Conservation (phyloP, 2,888 invertebrate genomes). For the Cremastinae sp. region DNA sequence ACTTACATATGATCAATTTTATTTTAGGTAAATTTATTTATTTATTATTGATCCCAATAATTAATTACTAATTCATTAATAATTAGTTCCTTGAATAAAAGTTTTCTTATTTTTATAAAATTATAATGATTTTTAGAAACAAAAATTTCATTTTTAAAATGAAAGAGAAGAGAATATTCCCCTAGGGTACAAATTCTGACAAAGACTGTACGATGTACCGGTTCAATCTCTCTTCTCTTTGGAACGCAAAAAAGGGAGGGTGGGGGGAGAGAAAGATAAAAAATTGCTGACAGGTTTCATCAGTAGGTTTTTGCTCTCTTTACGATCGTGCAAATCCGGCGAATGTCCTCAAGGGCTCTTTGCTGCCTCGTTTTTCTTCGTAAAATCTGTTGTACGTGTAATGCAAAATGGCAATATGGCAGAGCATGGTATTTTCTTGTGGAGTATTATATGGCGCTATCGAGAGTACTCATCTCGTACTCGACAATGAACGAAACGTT, state of each 20-base stretch:
- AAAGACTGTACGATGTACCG: conserved; percentile 58
- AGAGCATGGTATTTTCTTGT: conserved; percentile 11
- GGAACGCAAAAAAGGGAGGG: conserved; percentile 27
- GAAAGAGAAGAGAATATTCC: no score
- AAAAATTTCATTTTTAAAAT: no score
- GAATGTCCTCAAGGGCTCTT: conserved; percentile 39
- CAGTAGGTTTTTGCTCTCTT: conserved; percentile 37
- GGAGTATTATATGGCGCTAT: conserved; percentile 32
- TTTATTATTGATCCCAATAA: no score
- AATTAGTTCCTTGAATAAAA: no score
- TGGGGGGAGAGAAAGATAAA: conserved; percentile 20
- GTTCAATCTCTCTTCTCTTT: conserved; percentile 38
- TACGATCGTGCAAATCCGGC: conserved; percentile 48
- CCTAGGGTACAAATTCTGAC: no score
- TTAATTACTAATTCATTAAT: no score
- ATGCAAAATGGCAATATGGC: conserved; percentile 21
- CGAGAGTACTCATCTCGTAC: conserved; percentile 57
- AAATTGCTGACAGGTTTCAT: conserved; percentile 39
- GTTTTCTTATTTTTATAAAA: no score
- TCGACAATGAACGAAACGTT: conserved; percentile 51
- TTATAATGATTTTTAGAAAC: no score
- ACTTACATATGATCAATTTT: no score
- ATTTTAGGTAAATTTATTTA: no score
- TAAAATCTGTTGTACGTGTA: conserved; percentile 27
- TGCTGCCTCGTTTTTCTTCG: conserved; percentile 28